phyloP scores from a whole-genome alignment of 2,113 vertebrate species.

The Apus apus region DNA sequence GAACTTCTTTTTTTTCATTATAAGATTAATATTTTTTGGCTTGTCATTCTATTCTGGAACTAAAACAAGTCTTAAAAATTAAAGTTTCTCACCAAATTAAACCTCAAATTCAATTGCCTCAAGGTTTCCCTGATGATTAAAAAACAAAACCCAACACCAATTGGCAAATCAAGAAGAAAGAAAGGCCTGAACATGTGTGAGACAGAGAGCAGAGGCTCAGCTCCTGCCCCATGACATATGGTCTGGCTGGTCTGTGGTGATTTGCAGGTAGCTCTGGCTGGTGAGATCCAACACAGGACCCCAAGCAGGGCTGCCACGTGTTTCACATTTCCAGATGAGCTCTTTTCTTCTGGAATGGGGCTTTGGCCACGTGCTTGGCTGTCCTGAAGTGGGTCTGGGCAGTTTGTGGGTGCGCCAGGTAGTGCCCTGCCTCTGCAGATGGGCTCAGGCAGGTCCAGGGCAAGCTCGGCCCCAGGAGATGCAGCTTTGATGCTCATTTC shows the following conservation, averaged over 20 bases:
- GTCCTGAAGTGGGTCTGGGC: not conserved
- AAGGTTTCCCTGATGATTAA: not conserved
- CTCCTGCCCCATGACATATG: not conserved
- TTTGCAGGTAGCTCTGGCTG: not conserved
- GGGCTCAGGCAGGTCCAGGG: rapidly evolving
- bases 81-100: constrained; percentile 23
- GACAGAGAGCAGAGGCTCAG: not conserved
- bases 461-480: not conserved
- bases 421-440: not conserved
- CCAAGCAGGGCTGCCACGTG: not conserved
- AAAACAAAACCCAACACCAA: not conserved
- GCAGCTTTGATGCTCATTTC: not conserved
- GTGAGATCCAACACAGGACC: rapidly evolving
- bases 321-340: not conserved
- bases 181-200: not conserved
- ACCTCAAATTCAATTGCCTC: not conserved
- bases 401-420: not conserved
- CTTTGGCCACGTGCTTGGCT: rapidly evolving
- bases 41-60: not conserved
- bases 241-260: not conserved
- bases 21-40: not conserved
- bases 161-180: not conserved
- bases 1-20: not conserved
- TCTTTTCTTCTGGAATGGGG: not conserved
- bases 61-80: not conserved